Evolutionary conservation across 2,888 invertebrate species (phyloP).

Genomic region (Kuschelorhynchus macadamiae): DNA sequence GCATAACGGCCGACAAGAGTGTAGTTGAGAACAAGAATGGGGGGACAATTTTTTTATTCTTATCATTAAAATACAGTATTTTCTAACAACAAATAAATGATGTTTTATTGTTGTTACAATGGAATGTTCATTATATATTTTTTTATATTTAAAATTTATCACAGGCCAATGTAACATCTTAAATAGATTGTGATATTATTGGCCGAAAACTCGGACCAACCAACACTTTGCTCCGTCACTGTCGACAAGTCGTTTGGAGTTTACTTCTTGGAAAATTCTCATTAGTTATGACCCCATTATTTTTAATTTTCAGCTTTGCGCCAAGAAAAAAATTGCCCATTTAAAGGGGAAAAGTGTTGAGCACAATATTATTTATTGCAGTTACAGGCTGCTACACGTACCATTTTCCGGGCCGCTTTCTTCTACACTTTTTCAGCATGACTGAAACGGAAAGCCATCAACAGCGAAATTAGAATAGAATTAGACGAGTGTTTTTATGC

Average conservation of each 20-base stretch:
- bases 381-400: constrained; percentile 45
- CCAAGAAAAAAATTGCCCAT: constrained; percentile 41
- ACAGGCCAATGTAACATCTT: too few relatives aligned
- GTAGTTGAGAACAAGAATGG: too few relatives aligned
- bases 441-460: neutral
- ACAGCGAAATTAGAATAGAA: neutral
- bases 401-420: constrained; percentile 28
- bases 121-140: too few relatives aligned
- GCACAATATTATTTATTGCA: constrained; percentile 44
- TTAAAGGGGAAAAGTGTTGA: constrained; percentile 37
- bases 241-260: neutral
- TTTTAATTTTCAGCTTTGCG: constrained; percentile 53
- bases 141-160: too few relatives aligned
- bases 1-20: too few relatives aligned
- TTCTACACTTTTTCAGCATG: neutral
- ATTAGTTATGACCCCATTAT: constrained; percentile 57
- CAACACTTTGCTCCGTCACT: neutral
- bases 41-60: too few relatives aligned
- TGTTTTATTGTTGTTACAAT: neutral
- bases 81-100: neutral
- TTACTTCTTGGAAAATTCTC: constrained; percentile 51
- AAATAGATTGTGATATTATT: too few relatives aligned
- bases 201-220: too few relatives aligned
- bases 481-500: too few relatives aligned
- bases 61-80: too few relatives aligned